Evolutionary conservation across 2,888 invertebrate genomes (phyloP), one percentile per base, ranked within the genome.

Genomic region (Pediacus dermestoides): DNA sequence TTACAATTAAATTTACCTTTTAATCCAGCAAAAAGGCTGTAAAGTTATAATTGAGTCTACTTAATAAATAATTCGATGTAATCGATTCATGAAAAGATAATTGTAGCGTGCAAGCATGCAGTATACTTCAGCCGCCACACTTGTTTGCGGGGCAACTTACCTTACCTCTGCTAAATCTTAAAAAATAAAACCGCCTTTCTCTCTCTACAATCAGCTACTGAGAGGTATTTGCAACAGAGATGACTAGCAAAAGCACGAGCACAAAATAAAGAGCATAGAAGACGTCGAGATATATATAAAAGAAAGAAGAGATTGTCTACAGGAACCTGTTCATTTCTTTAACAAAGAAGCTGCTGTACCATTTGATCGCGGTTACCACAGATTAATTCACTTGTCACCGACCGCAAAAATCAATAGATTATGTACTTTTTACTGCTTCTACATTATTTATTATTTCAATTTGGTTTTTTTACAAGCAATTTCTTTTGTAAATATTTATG

Each of bases 1-100:
- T 27, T 25, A 31, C 25, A 26, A 32, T 18, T 30, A 30, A 26
- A 26, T 26, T 36, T 25, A 25, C 35, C 42, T 32, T 39, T 39
- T 35, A 45, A 48, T 37, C 41, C 30, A 10, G 34, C 33, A 56
- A 55, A 52, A 48, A 46, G 42, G 38, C 34, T 39, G 50, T 52
- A 53, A 55, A 53, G 39, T 55, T 50, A 55, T 53, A 56, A 56
- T 55, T 46, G 51, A 46, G 48, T 43, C 46, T 50, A 57, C 50
- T 57, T 58, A 61, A 61, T 61, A 59, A 63, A 60, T 60, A 60
- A 60, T 55, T 57, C 53, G 50, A 50, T 50, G 53, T 58, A 60
- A 61, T 60, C 56, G 59, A 61, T 61, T 60, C 53, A 49, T 58
- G 60, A 61, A 62, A 62, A 57, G 58, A 58, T 60, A 62, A 62